phyloP scores from a whole-genome alignment of 2,113 vertebrate genomes.

The Sakesphorus luctuosus region DNA sequence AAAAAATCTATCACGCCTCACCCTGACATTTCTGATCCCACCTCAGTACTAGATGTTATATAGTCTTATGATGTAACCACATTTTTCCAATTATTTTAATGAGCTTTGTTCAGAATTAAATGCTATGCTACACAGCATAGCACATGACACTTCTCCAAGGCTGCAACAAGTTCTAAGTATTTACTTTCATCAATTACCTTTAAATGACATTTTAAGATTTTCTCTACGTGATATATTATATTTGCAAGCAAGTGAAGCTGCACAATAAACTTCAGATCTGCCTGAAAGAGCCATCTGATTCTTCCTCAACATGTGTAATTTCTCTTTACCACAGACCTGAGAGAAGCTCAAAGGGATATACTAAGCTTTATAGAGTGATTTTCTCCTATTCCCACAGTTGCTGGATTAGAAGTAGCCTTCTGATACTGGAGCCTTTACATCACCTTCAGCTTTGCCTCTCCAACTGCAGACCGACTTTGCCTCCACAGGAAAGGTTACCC shows the following conservation, averaged over 20 bases:
- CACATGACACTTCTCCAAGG: not conserved
- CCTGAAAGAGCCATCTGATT: not conserved
- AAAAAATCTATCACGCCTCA: fast-evolving
- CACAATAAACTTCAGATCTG: not conserved
- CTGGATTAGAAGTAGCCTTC: not conserved
- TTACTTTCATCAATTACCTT: not conserved
- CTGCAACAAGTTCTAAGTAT: not conserved
- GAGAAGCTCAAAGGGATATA: not conserved
- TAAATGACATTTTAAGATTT: not conserved
- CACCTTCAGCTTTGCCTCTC: not conserved
- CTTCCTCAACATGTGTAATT: not conserved
- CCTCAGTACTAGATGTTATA: not conserved
- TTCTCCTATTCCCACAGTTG: not conserved
- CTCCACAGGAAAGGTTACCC: not conserved
- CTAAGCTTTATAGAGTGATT: not conserved
- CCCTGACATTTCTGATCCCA: not conserved
- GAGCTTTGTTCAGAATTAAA: not conserved
- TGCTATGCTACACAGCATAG: not conserved
- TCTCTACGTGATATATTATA: not conserved
- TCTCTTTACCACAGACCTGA: not conserved
- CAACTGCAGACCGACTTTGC: not conserved
- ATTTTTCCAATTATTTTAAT: not conserved
- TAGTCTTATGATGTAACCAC: not conserved
- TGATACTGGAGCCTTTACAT: not conserved
- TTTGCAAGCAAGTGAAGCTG: not conserved